Base-by-base conservation (phyloP, 35 echinoderm and acorn worm genomes). In the Heliocidaris tuberculata region DNA sequence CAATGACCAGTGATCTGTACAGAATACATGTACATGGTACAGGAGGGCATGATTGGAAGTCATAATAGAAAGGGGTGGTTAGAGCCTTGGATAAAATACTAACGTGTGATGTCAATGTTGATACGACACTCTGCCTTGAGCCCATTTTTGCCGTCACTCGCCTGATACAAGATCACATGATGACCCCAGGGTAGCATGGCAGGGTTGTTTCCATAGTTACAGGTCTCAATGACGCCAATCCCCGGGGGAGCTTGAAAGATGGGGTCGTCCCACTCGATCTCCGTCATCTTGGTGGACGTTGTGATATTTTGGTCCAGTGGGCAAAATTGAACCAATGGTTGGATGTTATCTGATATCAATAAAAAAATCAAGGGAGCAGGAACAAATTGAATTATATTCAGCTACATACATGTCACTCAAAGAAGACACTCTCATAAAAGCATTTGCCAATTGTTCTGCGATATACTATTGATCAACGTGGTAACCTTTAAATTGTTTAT, bases 301-400 rank as follows among this genome's bases (percentile, higher is more conserved):
- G 91, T 93, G 91, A 93, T 93, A 48, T 93, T 93, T n/a, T 93
- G 91, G 27, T 93, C 49, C 5, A 48, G 48, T 19, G 91, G 91
- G 50, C 91, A 93, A 59, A 93, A 93, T 19, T 93, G 47, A 8
- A 93, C 49, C 4, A 49, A 6, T 49, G 91, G 91, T 13, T 24
- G 91, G 21, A 93, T 48, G 6, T 93, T 2, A 93, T 93, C 91
- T 93, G 91, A 52, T 24, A 92, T 50, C 4, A 2, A 30, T 2
- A 59, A 31, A 16, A 24, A 85, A 85, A 2, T 47, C 15, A 89
- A 6, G 4, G 47, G 87, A 42, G 16, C 31, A 88, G 85, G 6
- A n/a, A n/a, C n/a, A n/a, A n/a, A n/a, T n/a, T n/a, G n/a, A n/a
- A n/a, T n/a, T n/a, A n/a, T n/a, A n/a, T n/a, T n/a, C n/a, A n/a